Percentiles rank a stretch among this genome's conserved stretches.
phyloP scores from a whole-genome alignment of 2,113 vertebrate species.

The Columba janthina region DNA sequence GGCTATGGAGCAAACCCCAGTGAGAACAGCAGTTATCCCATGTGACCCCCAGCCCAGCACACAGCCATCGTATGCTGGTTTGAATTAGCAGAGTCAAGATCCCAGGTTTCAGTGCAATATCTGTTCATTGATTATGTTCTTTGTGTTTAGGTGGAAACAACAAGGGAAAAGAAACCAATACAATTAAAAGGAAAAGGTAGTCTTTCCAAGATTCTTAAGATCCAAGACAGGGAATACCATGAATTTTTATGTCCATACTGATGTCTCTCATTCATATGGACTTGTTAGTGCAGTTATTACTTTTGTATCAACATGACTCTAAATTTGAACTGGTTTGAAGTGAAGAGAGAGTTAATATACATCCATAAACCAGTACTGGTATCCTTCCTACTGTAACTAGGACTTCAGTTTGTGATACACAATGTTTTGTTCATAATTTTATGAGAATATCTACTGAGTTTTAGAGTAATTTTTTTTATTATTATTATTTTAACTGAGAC shows the following conservation, averaged over 20 bases:
- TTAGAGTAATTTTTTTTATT: not conserved
- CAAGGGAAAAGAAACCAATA: accelerated
- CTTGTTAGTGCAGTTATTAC: not conserved
- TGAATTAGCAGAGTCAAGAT: not conserved
- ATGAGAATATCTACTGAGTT: not conserved
- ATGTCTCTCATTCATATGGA: not conserved
- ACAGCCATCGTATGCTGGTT: accelerated
- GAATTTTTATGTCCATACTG: not conserved
- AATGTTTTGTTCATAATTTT: not conserved
- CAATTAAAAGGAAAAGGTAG: too few relatives aligned
- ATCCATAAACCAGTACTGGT: not conserved
- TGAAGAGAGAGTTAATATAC: not conserved
- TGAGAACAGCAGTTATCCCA: not conserved
- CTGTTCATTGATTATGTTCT: not conserved
- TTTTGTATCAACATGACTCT: not conserved
- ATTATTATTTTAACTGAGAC: not conserved
- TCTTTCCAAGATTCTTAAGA: not conserved
- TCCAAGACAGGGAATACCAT: not conserved
- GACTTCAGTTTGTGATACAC: not conserved
- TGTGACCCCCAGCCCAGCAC: not conserved
- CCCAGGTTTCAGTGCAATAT: accelerated
- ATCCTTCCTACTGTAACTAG: not conserved
- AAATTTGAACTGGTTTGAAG: not conserved
- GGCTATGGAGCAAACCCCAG: not conserved
- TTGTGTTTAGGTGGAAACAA: not conserved